Conservation (phyloP, 2,113 vertebrate genomes). For the Ceyx cyanopectus region DNA sequence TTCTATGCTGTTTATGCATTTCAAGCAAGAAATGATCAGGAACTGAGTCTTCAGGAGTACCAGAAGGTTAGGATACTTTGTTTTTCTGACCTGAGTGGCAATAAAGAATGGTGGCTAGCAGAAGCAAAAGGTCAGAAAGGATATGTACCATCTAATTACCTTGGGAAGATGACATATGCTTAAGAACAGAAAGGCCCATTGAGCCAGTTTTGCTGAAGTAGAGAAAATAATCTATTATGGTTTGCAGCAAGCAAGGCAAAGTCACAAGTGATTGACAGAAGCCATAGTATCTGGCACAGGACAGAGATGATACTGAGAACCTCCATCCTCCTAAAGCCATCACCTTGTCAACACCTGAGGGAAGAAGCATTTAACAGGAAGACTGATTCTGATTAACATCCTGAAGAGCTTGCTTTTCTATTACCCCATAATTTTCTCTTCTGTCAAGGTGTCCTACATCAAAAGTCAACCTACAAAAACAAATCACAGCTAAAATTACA, state of each 20-base stretch:
- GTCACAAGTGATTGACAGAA: constrained; percentile 28
- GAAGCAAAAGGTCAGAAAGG: constrained; percentile 92
- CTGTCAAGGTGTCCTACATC: not conserved
- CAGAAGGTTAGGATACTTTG: constrained; percentile 90
- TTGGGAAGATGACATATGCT: constrained; percentile 96
- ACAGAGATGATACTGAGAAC: constrained; percentile 20
- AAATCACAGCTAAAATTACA: not conserved
- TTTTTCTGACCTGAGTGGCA: constrained; percentile 92
- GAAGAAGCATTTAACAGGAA: constrained; percentile 20
- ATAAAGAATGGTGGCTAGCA: constrained; percentile 97
- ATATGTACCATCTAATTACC: constrained; percentile 95
- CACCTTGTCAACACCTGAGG: constrained; percentile 14
- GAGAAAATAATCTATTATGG: not conserved
- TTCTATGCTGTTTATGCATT: constrained; percentile 97
- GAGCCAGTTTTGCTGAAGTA: not conserved
- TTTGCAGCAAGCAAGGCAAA: constrained; percentile 37
- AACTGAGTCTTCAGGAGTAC: constrained; percentile 92
- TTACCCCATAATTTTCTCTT: constrained; percentile 31
- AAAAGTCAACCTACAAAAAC: constrained; percentile 21
- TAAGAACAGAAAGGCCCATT: constrained; percentile 53
- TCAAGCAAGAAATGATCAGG: constrained; percentile 91
- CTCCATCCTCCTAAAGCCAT: not conserved
- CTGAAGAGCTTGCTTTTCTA: not conserved
- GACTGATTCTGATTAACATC: constrained; percentile 17
- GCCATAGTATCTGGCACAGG: not conserved